Conservation (phyloP, 2,888 invertebrate genomes). For the Anthoptus insignis region DNA sequence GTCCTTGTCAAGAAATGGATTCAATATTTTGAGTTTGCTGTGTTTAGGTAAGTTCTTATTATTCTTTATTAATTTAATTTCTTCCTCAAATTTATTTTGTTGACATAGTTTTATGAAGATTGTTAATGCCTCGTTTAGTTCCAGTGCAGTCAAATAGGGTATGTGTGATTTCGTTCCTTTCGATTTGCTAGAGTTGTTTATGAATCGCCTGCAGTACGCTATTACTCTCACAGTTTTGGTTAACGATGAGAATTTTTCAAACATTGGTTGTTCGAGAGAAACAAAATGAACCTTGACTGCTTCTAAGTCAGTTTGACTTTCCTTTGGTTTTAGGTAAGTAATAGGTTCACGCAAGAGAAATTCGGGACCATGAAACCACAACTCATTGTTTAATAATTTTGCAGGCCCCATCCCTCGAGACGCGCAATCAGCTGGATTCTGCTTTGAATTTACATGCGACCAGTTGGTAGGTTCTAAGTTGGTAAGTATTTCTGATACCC, state of each 20-base stretch:
- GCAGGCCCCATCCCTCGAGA: constrained; percentile 1
- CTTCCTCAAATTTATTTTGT: background rate
- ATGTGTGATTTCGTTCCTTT: background rate
- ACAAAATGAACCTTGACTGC: background rate
- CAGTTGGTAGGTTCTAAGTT: background rate
- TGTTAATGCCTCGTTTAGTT: constrained; percentile 1
- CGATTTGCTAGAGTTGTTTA: background rate
- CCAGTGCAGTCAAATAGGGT: background rate
- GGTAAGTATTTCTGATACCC: background rate
- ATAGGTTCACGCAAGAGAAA: background rate
- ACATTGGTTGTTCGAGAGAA: background rate
- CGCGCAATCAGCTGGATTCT: background rate
- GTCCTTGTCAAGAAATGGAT: constrained; percentile 4
- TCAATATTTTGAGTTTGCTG: background rate
- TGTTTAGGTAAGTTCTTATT: constrained; percentile 6
- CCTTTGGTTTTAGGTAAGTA: constrained; percentile 4
- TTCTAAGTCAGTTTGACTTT: constrained; percentile 3
- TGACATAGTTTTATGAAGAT: constrained; percentile 1
- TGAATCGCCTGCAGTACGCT: background rate
- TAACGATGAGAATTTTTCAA: background rate
- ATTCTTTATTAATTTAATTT: constrained; percentile 13
- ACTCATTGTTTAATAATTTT: background rate
- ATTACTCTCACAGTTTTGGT: background rate
- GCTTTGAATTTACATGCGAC: background rate
- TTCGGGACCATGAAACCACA: constrained; percentile 10